Percentiles rank a stretch among this genome's conserved stretches.
Evolutionary conservation across 2,888 invertebrate genomes (phyloP).

Genomic region (Meta bourneti): DNA sequence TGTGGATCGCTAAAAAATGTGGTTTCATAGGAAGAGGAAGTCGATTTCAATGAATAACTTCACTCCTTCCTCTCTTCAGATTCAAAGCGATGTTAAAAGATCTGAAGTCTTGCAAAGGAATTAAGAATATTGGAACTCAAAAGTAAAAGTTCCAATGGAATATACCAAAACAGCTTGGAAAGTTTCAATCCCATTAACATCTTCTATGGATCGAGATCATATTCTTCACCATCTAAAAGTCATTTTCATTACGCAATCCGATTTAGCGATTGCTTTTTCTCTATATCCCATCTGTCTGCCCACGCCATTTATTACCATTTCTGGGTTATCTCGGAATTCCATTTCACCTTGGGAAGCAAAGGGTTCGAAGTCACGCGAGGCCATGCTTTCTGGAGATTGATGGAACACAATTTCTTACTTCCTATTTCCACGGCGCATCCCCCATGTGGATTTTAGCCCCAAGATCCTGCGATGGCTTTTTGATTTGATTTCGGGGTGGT

Average conservation of each 20-base stretch:
- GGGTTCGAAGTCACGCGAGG: conserved; percentile 29
- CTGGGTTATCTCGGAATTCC: conserved; percentile 56
- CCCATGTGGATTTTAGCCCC: conserved; percentile 11
- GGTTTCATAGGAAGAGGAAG: no score
- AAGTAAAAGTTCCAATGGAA: no score
- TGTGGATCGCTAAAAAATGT: no score
- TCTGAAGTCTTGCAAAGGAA: no score
- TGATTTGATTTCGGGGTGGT: background rate
- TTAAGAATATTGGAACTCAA: no score
- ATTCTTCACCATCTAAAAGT: background rate
- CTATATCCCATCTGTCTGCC: conserved; percentile 10
- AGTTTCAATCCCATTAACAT: no score
- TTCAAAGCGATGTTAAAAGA: no score
- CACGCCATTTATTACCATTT: conserved; percentile 63
- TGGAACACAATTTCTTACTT: background rate
- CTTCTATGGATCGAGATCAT: no score
- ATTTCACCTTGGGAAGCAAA: conserved; percentile 49
- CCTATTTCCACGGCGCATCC: background rate
- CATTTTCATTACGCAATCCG: background rate
- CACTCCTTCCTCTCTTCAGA: no score
- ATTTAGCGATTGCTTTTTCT: conserved; percentile 6
- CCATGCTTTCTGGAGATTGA: background rate
- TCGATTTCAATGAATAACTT: no score
- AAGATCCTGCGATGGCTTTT: background rate
- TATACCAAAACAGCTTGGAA: no score